These are phyloP conservation scores for Nomada fucata DNA, from an alignment of 2,888 invertebrate species.

Conservation along the genomic window DNA sequence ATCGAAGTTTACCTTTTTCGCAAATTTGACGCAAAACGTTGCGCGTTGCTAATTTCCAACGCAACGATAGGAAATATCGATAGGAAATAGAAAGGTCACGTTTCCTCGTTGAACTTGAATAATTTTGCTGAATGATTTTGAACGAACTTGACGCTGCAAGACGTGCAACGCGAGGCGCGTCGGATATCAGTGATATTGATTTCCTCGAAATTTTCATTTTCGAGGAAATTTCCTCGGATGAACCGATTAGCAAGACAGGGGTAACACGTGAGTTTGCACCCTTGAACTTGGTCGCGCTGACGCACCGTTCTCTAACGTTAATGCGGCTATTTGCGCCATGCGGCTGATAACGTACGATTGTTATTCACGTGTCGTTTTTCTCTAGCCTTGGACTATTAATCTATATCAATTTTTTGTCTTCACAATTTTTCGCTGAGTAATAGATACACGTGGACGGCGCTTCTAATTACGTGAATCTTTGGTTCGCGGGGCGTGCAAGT, in stretches of 20 bases:
- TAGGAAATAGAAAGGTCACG: background rate
- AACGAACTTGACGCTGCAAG: background rate
- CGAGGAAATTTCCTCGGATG: background rate
- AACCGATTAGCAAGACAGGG: conserved; percentile 51
- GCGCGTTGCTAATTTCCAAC: conserved; percentile 6
- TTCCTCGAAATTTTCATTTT: conserved; percentile 26
- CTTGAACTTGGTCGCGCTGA: conserved; percentile 75
- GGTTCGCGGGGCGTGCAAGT: background rate
- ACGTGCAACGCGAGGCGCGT: background rate
- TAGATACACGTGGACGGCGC: background rate
- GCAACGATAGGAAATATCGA: background rate
- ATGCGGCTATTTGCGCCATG: conserved; percentile 64
- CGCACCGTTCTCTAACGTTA: conserved; percentile 51
- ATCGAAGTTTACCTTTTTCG: no score
- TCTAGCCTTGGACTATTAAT: conserved; percentile 37
- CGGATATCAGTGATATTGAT: conserved; percentile 5
- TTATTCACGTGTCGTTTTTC: conserved; percentile 48
- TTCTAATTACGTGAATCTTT: no score
- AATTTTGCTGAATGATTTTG: background rate
- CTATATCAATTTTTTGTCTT: conserved; percentile 31
- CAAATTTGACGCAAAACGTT: background rate
- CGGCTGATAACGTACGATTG: conserved; percentile 73
- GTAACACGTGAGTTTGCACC: conserved; percentile 67
- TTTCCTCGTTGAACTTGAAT: background rate
- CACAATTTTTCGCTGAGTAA: background rate